phyloP scores from a whole-genome alignment of 2,113 vertebrate genomes.

The Odobenus rosmarus region DNA sequence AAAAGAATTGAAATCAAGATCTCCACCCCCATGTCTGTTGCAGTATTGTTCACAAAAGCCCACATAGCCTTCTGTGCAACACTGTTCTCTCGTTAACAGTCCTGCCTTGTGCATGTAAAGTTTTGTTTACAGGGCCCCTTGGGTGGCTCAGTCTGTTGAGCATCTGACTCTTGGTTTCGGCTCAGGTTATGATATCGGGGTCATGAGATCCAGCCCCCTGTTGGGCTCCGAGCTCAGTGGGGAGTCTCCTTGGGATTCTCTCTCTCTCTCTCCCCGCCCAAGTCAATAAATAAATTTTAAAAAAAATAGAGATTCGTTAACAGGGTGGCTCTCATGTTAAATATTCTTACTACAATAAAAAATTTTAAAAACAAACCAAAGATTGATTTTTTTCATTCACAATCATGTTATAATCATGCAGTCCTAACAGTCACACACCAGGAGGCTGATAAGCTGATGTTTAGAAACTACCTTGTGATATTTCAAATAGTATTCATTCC shows the following conservation, averaged over 20 bases:
- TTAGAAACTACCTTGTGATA: background rate
- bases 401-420: no score
- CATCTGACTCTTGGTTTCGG: background rate
- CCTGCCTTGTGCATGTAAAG: no score
- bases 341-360: background rate
- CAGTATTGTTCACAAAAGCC: background rate
- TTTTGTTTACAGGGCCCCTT: background rate
- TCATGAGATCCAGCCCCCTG: background rate
- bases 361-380: background rate
- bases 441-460: background rate
- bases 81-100: background rate
- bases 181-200: background rate
- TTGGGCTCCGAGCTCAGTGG: background rate
- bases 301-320: background rate
- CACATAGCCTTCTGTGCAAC: fast-evolving
- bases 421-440: background rate
- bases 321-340: background rate
- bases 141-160: background rate
- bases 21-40: background rate
- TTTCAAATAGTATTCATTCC: background rate
- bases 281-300: background rate
- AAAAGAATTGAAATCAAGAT: background rate
- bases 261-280: background rate
- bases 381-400: no score
- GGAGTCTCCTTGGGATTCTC: background rate